Evolutionary conservation across 2,113 vertebrate species (phyloP).

Genomic region (Hippocampus zosterae): DNA sequence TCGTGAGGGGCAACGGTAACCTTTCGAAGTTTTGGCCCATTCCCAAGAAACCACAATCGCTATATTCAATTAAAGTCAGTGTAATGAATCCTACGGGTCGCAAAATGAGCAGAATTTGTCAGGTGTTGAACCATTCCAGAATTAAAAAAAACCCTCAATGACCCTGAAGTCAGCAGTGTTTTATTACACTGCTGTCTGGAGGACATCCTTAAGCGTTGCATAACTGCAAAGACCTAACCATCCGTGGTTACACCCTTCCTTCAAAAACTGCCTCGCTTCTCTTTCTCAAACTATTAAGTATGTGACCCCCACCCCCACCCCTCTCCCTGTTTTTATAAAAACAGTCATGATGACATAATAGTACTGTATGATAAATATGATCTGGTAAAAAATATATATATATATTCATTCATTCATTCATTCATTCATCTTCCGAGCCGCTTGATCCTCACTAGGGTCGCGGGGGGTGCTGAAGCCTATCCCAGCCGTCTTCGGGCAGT

Average conservation of each 20-base stretch:
- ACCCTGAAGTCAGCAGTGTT: constrained; percentile 38
- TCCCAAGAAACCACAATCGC: constrained; percentile 2
- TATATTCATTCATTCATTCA: too few species aligned
- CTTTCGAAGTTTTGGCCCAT: neutral
- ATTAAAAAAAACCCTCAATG: constrained; percentile 46
- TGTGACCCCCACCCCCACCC: too few species aligned
- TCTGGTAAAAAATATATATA: too few species aligned
- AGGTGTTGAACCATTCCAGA: constrained; percentile 42
- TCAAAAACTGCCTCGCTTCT: constrained; percentile 24
- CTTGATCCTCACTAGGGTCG: too few species aligned
- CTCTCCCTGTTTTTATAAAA: too few species aligned
- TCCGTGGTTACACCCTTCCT: constrained; percentile 36
- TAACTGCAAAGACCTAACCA: constrained; percentile 46
- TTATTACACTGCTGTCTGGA: constrained; percentile 45
- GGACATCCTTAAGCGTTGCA: constrained; percentile 44
- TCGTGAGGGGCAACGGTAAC: neutral
- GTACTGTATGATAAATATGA: too few species aligned
- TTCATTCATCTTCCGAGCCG: too few species aligned
- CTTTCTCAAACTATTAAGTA: constrained; percentile 3
- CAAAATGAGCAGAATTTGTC: constrained; percentile 37
- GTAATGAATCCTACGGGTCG: constrained; percentile 14
- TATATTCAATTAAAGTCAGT: constrained; percentile 8
- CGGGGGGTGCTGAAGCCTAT: too few species aligned
- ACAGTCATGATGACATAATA: too few species aligned
- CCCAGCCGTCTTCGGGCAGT: too few species aligned